Conservation (phyloP, 2,113 vertebrate species). For the Lagopus muta region DNA sequence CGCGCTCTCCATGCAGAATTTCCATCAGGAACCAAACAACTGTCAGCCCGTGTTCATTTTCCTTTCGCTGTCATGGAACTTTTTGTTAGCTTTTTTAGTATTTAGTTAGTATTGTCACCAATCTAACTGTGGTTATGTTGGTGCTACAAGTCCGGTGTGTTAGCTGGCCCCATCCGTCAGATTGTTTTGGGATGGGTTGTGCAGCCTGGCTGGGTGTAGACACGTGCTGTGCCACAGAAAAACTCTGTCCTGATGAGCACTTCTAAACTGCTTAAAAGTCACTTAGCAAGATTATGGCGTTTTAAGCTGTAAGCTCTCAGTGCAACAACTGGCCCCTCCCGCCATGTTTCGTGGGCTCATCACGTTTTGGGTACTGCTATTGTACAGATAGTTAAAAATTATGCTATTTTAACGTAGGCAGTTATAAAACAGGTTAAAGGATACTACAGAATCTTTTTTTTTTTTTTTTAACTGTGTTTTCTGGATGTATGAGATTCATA, state of each 20-base stretch:
- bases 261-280: conserved; percentile 60
- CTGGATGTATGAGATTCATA: neutral
- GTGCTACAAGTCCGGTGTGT: accelerated
- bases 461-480: neutral
- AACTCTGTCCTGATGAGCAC: conserved; percentile 41
- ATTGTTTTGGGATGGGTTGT: neutral
- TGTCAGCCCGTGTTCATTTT: accelerated
- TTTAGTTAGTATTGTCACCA: neutral
- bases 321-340: neutral
- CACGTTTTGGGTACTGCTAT: neutral
- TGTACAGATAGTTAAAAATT: neutral
- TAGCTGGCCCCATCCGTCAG: neutral
- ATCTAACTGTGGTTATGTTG: neutral
- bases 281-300: conserved; percentile 16
- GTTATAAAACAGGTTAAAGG: conserved; percentile 37
- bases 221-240: neutral
- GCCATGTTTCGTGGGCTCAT: neutral
- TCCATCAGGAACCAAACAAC: neutral
- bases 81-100: neutral
- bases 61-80: neutral
- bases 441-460: neutral
- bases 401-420: neutral
- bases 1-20: accelerated
- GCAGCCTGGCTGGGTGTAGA: neutral
- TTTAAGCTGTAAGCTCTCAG: conserved; percentile 43